Percentiles rank a stretch among this genome's conserved stretches.
Evolutionary conservation across 2,888 invertebrate genomes (phyloP).

Genomic region (Thereva unica): DNA sequence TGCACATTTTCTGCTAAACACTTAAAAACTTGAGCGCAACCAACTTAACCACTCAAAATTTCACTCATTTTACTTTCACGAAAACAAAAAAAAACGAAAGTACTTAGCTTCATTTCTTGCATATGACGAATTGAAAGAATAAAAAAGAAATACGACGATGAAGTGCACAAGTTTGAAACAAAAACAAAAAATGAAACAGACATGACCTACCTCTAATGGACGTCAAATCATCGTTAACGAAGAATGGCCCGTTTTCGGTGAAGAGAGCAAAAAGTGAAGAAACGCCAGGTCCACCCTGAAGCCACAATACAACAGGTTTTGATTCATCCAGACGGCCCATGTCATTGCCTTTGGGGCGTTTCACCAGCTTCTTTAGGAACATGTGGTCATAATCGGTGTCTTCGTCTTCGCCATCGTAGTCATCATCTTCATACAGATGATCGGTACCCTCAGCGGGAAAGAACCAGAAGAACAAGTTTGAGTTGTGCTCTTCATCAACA

Average conservation of each 20-base stretch:
- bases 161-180: background rate
- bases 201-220: conserved; percentile 47
- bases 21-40: no score
- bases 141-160: background rate
- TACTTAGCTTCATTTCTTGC: no score
- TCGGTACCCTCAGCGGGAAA: conserved; percentile 64
- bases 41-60: no score
- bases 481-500: conserved; percentile 71
- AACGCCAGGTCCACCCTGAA: conserved; percentile 65
- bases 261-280: conserved; percentile 64
- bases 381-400: conserved; percentile 49
- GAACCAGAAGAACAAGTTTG: conserved; percentile 85
- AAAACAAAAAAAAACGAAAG: no score
- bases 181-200: background rate
- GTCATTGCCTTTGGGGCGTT: conserved; percentile 55
- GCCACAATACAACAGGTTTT: conserved; percentile 65
- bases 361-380: conserved; percentile 68
- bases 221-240: conserved; percentile 57
- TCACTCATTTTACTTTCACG: no score
- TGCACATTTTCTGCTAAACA: no score
- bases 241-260: conserved; percentile 67
- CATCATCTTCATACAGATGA: conserved; percentile 59
- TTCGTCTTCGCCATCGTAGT: conserved; percentile 59
- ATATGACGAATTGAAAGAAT: background rate
- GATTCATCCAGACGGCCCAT: conserved; percentile 24